These are phyloP conservation scores for Epinotia bilunana DNA, from an alignment of 2,888 invertebrate genomes.

Conservation along the genomic window DNA sequence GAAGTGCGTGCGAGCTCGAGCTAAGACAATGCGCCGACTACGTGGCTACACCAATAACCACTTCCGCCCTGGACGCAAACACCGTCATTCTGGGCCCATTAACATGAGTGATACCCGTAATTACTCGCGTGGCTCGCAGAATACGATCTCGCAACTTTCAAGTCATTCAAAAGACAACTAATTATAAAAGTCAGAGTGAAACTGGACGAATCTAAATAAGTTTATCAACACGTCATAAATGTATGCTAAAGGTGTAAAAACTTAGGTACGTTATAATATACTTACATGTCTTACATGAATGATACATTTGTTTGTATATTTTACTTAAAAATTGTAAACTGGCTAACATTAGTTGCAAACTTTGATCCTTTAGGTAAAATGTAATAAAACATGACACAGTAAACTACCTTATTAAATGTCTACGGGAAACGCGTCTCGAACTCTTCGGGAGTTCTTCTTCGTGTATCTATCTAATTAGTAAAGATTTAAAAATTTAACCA, in stretches of 20 bases:
- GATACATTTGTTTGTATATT: not conserved
- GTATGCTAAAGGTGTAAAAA: not conserved
- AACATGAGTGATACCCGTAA: constrained; percentile 29
- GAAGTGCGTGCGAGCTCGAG: constrained; percentile 12
- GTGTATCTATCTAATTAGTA: no score
- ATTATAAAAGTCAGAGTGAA: not conserved
- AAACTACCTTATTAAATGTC: no score
- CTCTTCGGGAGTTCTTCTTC: no score
- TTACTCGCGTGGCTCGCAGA: constrained; percentile 4
- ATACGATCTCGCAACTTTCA: constrained; percentile 21
- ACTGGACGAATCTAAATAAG: not conserved
- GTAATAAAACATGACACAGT: not conserved
- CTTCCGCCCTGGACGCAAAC: constrained; percentile 28
- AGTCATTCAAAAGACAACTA: constrained; percentile 22
- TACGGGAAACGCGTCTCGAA: no score
- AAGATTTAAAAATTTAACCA: no score
- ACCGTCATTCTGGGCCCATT: constrained; percentile 23
- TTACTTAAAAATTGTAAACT: not conserved
- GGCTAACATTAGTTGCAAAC: not conserved
- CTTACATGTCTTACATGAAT: not conserved
- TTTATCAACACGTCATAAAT: constrained; percentile 5
- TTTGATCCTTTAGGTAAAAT: not conserved
- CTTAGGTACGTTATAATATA: no score
- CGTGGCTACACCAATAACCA: constrained; percentile 14
- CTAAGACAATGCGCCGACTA: constrained; percentile 21